Base-by-base conservation (phyloP, 2,888 invertebrate genomes). In the Metellina segmentata region DNA sequence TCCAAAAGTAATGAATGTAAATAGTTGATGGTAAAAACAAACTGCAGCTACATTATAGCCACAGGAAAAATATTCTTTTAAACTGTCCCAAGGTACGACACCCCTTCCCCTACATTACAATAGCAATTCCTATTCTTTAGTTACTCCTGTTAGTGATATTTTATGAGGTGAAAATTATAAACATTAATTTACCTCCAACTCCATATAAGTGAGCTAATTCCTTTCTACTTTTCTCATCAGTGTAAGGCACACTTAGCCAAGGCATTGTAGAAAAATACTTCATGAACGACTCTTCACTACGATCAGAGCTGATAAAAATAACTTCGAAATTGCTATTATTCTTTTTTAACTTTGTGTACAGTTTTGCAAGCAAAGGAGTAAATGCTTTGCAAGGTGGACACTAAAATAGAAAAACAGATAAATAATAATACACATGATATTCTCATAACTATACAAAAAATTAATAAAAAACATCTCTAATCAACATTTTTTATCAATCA, bases 371-470 rank as follows among this genome's bases (percentile, higher is more conserved):
- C 94, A 97, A 96, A 6, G 97, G 97, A 0, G 97, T 97, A 95
- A 98, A 98, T 13, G 97, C 96, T 94, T 97, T 96, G 94, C 98
- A 98, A 0, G 98, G 98, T 0, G 98, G 98, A 94, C 98, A 98
- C 98, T 98, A 95, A 74, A 96, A 95, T 34, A 87, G 93, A 89
- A 89, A 16, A 53, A 48, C 34, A 34, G 34, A 34, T 34, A 34
- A 34, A 34, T 34, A 34, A n/a, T n/a, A n/a, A n/a, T 34, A 34
- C 34, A 34, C 34, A 34, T 34, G 34, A 34, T 34, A 34, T 34
- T 34, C 34, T 34, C 34, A 34, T 34, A 34, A 34, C 34, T 34
- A 34, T 34, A 2, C 4, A 34, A 34, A 34, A 34, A 34, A 34
- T 4, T 34, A 34, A 34, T 34, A 34, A 34, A 34, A 34, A 34